Evolutionary conservation across 2,113 vertebrate species (phyloP).

Genomic region (Struthidea cinerea): DNA sequence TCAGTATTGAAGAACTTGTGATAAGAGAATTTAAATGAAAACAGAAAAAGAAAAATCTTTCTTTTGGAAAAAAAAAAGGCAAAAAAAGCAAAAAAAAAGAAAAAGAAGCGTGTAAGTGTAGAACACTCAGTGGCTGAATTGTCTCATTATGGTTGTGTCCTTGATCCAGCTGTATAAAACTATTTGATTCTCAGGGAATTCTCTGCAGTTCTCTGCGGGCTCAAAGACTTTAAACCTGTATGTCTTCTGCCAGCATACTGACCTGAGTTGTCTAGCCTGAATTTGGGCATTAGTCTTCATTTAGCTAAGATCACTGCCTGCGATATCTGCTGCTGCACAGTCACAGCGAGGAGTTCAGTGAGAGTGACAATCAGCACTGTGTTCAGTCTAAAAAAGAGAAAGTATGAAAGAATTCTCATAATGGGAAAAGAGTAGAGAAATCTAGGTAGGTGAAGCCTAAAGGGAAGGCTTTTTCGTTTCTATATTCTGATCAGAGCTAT

Average conservation of each 20-base stretch:
- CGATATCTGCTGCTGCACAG: background rate
- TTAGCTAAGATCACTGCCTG: background rate
- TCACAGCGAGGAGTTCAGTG: background rate
- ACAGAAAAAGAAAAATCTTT: background rate
- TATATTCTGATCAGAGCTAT: background rate
- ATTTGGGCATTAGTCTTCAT: background rate
- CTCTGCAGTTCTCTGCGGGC: background rate
- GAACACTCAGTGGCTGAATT: background rate
- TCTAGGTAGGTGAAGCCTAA: background rate
- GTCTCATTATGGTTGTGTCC: background rate
- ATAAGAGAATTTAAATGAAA: background rate
- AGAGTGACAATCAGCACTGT: background rate
- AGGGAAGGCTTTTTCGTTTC: background rate
- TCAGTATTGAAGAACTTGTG: background rate
- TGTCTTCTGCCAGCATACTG: background rate
- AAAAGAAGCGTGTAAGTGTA: background rate
- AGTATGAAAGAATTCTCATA: background rate
- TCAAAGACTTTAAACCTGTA: background rate
- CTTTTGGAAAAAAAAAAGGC: accelerated
- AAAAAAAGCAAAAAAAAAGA: accelerated
- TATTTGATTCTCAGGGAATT: background rate
- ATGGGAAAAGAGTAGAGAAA: background rate
- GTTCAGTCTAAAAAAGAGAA: background rate
- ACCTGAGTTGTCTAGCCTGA: background rate
- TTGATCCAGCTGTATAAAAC: background rate